Evolutionary conservation across 1,140 invertebrate species (phyloP).

Genomic region (Caenorhabditis brenneri): DNA sequence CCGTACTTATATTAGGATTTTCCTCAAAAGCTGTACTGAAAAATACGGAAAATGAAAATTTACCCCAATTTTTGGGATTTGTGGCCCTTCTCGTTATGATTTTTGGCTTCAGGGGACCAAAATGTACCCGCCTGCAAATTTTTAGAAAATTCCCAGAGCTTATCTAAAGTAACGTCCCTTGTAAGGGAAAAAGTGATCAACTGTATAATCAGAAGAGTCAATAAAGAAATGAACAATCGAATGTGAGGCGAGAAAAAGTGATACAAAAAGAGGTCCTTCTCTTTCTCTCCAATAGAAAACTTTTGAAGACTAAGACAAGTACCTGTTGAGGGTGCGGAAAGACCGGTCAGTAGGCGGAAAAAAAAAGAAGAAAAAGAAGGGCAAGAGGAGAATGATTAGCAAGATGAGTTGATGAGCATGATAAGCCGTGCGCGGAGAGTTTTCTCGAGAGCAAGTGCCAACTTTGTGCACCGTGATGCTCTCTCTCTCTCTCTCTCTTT

Average conservation of each 20-base stretch:
- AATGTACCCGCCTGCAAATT: no score
- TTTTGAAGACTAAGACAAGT: neutral
- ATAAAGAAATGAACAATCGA: neutral
- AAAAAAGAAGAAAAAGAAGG: neutral
- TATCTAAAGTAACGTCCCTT: no score
- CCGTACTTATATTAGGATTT: no score
- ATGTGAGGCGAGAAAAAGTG: neutral
- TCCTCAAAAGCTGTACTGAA: no score
- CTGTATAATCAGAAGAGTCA: neutral
- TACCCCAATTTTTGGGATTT: no score
- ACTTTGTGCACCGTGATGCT: neutral
- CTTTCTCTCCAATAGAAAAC: neutral
- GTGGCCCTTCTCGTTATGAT: no score
- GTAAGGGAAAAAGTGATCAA: neutral
- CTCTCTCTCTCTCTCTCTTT: neutral
- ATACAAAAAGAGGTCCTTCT: neutral
- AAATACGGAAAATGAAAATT: no score
- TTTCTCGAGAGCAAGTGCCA: constrained; percentile 38
- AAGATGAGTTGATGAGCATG: constrained; percentile 33
- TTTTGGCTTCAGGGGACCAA: no score
- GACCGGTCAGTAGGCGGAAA: constrained; percentile 24
- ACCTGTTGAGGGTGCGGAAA: constrained; percentile 10
- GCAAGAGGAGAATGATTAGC: neutral
- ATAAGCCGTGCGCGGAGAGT: constrained; percentile 20
- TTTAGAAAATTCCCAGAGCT: no score